These are phyloP conservation scores for Tokudaia tokunoshimensis DNA, from an alignment of 2,797 vertebrate species.

Conservation along the genomic window DNA sequence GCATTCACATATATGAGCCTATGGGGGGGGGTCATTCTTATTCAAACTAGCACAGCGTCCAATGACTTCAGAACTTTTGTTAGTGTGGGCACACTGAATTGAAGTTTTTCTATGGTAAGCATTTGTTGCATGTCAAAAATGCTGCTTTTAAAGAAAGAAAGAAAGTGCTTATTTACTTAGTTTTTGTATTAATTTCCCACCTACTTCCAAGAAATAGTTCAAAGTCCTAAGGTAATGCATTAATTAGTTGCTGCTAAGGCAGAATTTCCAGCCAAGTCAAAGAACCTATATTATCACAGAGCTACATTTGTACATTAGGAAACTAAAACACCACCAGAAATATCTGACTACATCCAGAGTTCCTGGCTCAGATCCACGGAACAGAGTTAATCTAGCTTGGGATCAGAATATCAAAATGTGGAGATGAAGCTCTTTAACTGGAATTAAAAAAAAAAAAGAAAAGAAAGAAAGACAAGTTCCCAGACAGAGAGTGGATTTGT, in stretches of 20 bases:
- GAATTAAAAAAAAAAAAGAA: slow-evolving; percentile 29
- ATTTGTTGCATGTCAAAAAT: slow-evolving; percentile 71
- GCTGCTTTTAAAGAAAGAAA: slow-evolving; percentile 70
- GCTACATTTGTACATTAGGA: slow-evolving; percentile 69
- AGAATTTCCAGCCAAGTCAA: slow-evolving; percentile 78
- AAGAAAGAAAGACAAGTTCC: neutral
- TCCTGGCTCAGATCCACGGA: slow-evolving; percentile 36
- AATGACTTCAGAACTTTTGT: slow-evolving; percentile 71
- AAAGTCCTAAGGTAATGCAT: slow-evolving; percentile 77
- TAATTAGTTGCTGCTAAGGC: slow-evolving; percentile 78
- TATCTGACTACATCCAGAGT: slow-evolving; percentile 58
- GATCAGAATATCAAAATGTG: neutral
- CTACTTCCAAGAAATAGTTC: slow-evolving; percentile 77
- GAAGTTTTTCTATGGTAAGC: slow-evolving; percentile 74
- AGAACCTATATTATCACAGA: slow-evolving; percentile 60
- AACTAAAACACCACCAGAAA: slow-evolving; percentile 59
- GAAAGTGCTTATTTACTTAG: slow-evolving; percentile 81
- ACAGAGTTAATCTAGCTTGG: slow-evolving; percentile 32
- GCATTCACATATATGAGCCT: neutral
- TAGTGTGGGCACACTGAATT: slow-evolving; percentile 39
- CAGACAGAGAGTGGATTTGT: neutral
- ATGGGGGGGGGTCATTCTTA: neutral
- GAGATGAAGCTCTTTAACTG: slow-evolving; percentile 22
- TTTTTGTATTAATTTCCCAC: slow-evolving; percentile 78
- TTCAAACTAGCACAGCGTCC: neutral